phyloP scores from a whole-genome alignment of 2,888 invertebrate species.

The Pheosia gnoma region DNA sequence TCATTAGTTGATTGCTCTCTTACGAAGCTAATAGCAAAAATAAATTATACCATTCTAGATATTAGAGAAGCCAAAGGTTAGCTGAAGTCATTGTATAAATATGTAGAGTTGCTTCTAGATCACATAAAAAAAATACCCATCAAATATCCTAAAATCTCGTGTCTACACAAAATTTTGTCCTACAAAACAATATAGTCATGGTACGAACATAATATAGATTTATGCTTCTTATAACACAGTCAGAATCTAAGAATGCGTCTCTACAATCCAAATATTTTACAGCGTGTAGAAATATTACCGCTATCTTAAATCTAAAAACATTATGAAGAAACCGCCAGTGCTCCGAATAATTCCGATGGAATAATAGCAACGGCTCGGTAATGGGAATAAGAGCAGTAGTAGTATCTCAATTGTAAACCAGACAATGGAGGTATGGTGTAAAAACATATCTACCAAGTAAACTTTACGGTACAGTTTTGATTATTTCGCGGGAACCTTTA shows the following conservation, averaged over 20 bases:
- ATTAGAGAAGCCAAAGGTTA: neutral
- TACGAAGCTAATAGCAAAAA: neutral
- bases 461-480: too few relatives aligned
- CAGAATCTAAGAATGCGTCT: too few relatives aligned
- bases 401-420: conserved; percentile 43
- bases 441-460: too few relatives aligned
- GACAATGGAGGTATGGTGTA: conserved; percentile 37
- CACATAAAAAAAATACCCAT: too few relatives aligned
- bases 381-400: conserved; percentile 37
- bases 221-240: too few relatives aligned
- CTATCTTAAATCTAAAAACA: neutral
- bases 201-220: too few relatives aligned
- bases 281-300: neutral
- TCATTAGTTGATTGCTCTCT: neutral
- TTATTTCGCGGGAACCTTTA: too few relatives aligned
- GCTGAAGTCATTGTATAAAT: neutral
- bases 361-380: conserved; percentile 16
- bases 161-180: too few relatives aligned
- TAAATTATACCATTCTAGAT: neutral
- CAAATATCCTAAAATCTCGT: too few relatives aligned
- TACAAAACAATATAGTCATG: too few relatives aligned
- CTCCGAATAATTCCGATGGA: conserved; percentile 23
- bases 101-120: neutral
- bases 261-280: neutral
- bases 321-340: conserved; percentile 6